Percentiles rank a stretch among this genome's conserved stretches.
These are phyloP conservation scores for Lycodopsis pacificus DNA, from an alignment of 2,797 vertebrate genomes.

Conservation along the genomic window DNA sequence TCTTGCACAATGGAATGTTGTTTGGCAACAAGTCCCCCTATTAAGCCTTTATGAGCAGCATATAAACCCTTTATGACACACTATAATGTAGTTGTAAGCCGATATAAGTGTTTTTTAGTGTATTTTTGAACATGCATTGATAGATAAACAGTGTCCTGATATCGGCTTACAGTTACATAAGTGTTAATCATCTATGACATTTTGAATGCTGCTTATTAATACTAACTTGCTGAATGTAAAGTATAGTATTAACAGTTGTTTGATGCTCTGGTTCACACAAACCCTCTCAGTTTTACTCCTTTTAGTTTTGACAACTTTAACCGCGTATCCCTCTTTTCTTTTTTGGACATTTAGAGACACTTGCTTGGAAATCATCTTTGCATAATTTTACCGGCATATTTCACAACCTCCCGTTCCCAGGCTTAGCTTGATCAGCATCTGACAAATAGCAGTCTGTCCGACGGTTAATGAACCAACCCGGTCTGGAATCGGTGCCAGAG, in stretches of 20 bases:
- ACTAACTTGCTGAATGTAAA: background rate
- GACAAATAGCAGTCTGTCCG: constrained; percentile 33
- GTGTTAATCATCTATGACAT: background rate
- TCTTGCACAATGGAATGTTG: background rate
- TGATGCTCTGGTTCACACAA: background rate
- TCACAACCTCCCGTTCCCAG: background rate
- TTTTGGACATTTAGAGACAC: background rate
- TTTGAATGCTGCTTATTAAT: background rate
- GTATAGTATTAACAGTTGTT: background rate
- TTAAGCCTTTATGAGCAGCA: background rate
- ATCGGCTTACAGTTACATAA: background rate
- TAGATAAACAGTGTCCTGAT: background rate
- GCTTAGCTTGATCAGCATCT: constrained; percentile 38
- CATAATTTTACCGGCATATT: background rate
- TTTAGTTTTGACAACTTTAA: background rate
- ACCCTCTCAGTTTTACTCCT: background rate
- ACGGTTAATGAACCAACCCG: constrained; percentile 58
- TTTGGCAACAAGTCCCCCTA: background rate
- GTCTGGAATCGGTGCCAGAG: constrained; percentile 55
- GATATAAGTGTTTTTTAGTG: background rate
- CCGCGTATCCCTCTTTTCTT: background rate
- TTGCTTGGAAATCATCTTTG: background rate
- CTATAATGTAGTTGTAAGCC: background rate
- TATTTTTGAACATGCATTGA: background rate
- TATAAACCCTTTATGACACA: background rate